Percentiles rank a stretch among this genome's conserved stretches.
These are phyloP conservation scores for Sinohyriopsis cumingii DNA, from an alignment of 2,888 invertebrate genomes.

Conservation along the genomic window DNA sequence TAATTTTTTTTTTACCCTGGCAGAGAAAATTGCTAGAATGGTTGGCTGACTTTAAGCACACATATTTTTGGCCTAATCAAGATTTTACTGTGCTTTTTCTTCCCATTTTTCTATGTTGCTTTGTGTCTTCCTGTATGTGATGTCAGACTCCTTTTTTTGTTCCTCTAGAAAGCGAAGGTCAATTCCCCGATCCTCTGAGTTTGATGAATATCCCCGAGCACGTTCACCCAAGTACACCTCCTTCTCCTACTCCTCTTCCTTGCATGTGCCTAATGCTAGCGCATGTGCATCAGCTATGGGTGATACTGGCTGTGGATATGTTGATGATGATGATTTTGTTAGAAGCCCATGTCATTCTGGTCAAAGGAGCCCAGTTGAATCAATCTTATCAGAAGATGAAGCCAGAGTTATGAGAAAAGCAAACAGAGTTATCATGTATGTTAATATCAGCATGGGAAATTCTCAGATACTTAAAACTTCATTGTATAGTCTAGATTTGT, in stretches of 20 bases:
- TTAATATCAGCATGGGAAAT: slow-evolving; percentile 14
- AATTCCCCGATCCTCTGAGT: too few species aligned
- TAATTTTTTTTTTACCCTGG: too few species aligned
- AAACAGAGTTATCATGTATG: slow-evolving; percentile 61
- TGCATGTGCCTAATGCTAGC: slow-evolving; percentile 21
- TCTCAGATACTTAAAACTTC: too few species aligned
- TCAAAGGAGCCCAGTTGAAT: slow-evolving; percentile 45
- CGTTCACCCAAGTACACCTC: slow-evolving; percentile 21
- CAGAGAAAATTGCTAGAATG: too few species aligned
- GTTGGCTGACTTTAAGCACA: too few species aligned
- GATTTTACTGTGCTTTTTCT: too few species aligned
- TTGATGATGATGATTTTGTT: slow-evolving; percentile 32
- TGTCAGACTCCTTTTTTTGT: too few species aligned
- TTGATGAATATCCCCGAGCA: slow-evolving; percentile 8
- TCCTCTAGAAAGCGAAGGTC: too few species aligned
- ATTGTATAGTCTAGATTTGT: too few species aligned
- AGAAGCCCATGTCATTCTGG: slow-evolving; percentile 33
- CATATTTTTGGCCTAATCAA: too few species aligned
- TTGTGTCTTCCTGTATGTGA: too few species aligned
- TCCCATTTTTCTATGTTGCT: too few species aligned
- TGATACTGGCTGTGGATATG: slow-evolving; percentile 8
- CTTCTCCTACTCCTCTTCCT: slow-evolving; percentile 22
- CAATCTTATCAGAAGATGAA: slow-evolving; percentile 54
- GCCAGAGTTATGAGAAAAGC: slow-evolving; percentile 65
- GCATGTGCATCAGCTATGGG: neutral